Conservation (phyloP, 2,888 invertebrate genomes). For the Scaptomyza flava region DNA sequence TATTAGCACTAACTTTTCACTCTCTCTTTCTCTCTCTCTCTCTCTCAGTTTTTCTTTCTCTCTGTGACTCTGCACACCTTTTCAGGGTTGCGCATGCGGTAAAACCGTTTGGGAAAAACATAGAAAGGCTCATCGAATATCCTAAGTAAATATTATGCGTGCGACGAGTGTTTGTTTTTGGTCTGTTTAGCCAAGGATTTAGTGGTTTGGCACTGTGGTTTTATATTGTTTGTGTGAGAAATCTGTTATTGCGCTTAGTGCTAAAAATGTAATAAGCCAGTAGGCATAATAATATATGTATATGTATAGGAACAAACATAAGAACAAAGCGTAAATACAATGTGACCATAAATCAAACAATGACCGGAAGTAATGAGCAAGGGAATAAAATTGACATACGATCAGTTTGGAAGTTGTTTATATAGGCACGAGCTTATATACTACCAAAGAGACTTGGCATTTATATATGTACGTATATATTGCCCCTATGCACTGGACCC, state of each 20-base stretch:
- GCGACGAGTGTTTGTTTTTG: conserved; percentile 57
- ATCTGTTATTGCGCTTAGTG: conserved; percentile 64
- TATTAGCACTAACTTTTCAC: conserved; percentile 76
- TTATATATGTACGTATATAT: conserved; percentile 14
- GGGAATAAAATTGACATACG: conserved; percentile 29
- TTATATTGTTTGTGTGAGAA: conserved; percentile 59
- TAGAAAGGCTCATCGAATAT: conserved; percentile 37
- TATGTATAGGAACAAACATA: conserved; percentile 9
- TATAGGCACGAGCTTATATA: not conserved
- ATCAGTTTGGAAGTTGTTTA: conserved; percentile 9
- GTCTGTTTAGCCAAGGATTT: conserved; percentile 63
- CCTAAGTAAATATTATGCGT: conserved; percentile 71
- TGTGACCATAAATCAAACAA: conserved; percentile 48
- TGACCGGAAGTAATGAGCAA: conserved; percentile 49
- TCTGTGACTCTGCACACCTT: conserved; percentile 15
- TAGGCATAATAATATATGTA: conserved; percentile 64
- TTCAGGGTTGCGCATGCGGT: conserved; percentile 67
- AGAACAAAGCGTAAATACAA: conserved; percentile 41
- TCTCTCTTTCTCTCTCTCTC: not conserved
- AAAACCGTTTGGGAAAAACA: conserved; percentile 26
- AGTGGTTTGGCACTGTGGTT: conserved; percentile 60
- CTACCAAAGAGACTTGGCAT: not conserved
- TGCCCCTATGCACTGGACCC: conserved; percentile 47
- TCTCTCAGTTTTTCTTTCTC: conserved; percentile 13
- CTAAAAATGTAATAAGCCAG: conserved; percentile 62